These are phyloP conservation scores for Rhegmatorhina hoffmannsi DNA, from an alignment of 2,113 vertebrate genomes.

Conservation along the genomic window DNA sequence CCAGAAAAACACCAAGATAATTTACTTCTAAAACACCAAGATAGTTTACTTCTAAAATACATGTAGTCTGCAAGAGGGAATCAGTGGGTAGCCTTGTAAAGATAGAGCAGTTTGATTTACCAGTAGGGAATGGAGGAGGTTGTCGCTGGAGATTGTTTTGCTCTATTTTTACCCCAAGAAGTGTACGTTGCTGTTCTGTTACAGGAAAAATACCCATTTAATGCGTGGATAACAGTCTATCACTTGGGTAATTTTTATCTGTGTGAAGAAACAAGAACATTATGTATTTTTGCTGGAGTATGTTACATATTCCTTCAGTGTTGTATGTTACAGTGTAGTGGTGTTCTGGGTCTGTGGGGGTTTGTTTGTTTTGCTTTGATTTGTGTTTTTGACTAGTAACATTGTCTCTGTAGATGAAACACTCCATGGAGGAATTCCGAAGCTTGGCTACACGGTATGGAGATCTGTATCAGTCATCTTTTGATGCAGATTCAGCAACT, in stretches of 20 bases:
- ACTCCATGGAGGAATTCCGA: constrained; percentile 95
- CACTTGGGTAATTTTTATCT: not conserved
- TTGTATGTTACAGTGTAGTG: not conserved
- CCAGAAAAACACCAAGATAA: rapidly evolving
- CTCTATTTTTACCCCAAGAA: not conserved
- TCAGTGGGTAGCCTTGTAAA: not conserved
- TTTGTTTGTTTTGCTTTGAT: not conserved
- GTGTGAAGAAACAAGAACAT: not conserved
- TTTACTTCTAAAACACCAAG: not conserved
- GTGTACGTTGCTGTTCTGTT: not conserved
- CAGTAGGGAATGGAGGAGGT: not conserved
- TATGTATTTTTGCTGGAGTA: not conserved
- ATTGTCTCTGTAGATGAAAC: constrained; percentile 85
- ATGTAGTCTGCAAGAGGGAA: not conserved
- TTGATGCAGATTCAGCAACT: constrained; percentile 94
- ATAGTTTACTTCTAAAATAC: not conserved
- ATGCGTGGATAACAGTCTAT: not conserved
- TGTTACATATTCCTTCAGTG: not conserved
- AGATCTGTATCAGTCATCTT: constrained; percentile 96
- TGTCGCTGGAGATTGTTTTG: not conserved
- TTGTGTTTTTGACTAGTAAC: not conserved
- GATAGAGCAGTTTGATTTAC: not conserved
- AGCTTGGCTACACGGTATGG: constrained; percentile 88
- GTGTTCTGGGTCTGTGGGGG: not conserved
- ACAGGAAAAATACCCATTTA: not conserved